Conservation (phyloP, 2,113 vertebrate species). For the Chlorodrepanis virens region DNA sequence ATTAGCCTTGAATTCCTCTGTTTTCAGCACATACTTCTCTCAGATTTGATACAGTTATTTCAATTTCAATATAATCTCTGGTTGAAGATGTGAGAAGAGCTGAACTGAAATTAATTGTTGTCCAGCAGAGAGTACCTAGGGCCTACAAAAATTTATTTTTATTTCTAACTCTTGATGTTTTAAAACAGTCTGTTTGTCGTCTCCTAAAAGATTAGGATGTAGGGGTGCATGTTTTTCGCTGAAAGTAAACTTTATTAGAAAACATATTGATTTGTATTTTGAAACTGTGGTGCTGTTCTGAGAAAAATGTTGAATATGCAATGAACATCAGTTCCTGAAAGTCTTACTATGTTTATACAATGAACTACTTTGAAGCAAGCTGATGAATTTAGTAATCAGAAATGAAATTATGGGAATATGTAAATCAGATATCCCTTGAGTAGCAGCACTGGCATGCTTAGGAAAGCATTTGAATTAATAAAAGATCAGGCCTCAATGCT, state of each 20-base stretch:
- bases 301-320: slow-evolving; percentile 28
- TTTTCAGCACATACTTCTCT: neutral
- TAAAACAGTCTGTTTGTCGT: neutral
- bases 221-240: neutral
- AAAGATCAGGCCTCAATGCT: slow-evolving; percentile 24
- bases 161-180: neutral
- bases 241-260: neutral
- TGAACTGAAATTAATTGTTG: neutral
- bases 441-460: neutral
- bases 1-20: neutral
- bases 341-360: slow-evolving; percentile 37
- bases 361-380: slow-evolving; percentile 38
- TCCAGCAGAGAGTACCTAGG: neutral
- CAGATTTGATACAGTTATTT: neutral
- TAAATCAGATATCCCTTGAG: slow-evolving; percentile 49
- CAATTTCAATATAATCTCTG: neutral
- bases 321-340: slow-evolving; percentile 42
- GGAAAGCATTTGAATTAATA: slow-evolving; percentile 52
- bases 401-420: slow-evolving; percentile 53
- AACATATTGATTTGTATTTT: neutral
- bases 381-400: slow-evolving; percentile 60
- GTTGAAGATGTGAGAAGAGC: neutral
- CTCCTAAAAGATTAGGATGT: neutral
- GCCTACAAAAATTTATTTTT: neutral
- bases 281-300: neutral